Percentiles rank a stretch among this genome's conserved stretches.
phyloP scores from a whole-genome alignment of 1,140 invertebrate species.

The Scaptodrosophila lebanonensis region DNA sequence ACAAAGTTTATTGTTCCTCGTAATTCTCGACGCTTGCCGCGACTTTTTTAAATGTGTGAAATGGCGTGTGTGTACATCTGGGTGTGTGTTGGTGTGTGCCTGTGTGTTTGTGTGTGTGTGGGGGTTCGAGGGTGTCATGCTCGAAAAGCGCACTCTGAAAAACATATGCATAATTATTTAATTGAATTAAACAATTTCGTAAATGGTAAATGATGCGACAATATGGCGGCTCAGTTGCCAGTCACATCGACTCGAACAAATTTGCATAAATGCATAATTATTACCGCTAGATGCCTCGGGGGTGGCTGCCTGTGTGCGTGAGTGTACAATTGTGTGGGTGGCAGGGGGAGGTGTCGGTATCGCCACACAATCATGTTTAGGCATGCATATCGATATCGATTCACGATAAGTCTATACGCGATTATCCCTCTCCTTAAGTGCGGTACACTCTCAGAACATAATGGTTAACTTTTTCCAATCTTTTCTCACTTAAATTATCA shows the following conservation, averaged over 20 bases:
- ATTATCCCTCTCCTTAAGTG: too few relatives aligned
- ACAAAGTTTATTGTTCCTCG: constrained; percentile 59
- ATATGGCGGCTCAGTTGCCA: constrained; percentile 62
- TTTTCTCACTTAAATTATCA: too few relatives aligned
- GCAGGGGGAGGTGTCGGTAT: too few relatives aligned
- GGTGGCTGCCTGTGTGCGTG: not conserved
- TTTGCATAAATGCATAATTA: constrained; percentile 72
- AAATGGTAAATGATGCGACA: constrained; percentile 72
- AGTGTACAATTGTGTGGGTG: too few relatives aligned
- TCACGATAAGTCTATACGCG: too few relatives aligned
- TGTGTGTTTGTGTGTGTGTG: constrained; percentile 15
- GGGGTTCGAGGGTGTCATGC: constrained; percentile 53
- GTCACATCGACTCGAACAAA: constrained; percentile 12
- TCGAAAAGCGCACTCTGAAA: constrained; percentile 7
- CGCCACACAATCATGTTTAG: too few relatives aligned
- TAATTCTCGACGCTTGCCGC: constrained; percentile 46
- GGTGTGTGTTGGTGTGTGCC: constrained; percentile 3
- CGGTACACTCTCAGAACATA: too few relatives aligned
- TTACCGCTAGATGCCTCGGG: constrained; percentile 11
- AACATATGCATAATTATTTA: constrained; percentile 57
- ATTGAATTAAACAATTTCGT: constrained; percentile 74
- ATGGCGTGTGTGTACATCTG: constrained; percentile 18
- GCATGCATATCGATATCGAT: too few relatives aligned
- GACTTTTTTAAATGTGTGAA: not conserved
- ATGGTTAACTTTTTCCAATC: too few relatives aligned